These are phyloP conservation scores for Drosophila setifemur DNA, from an alignment of 1,140 invertebrate species.

Conservation along the genomic window DNA sequence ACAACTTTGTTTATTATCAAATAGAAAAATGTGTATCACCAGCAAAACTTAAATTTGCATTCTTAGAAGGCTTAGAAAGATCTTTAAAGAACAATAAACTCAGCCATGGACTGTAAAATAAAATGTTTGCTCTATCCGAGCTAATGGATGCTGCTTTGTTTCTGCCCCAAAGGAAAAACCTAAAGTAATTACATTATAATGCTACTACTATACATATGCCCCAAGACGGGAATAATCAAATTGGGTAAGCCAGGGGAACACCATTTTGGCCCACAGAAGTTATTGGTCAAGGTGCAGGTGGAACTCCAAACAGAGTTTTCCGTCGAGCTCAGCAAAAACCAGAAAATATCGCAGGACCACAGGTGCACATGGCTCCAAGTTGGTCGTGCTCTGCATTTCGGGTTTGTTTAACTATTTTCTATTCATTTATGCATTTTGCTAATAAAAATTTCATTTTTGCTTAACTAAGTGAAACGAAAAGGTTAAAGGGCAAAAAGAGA, in stretches of 20 bases:
- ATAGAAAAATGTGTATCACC: no score
- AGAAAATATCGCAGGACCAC: constrained; percentile 25
- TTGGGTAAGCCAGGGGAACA: constrained; percentile 23
- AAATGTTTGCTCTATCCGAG: no score
- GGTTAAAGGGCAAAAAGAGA: constrained; percentile 56
- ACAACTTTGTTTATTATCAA: no score
- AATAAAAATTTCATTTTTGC: constrained; percentile 80
- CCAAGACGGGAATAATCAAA: constrained; percentile 5
- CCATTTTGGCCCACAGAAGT: constrained; percentile 3
- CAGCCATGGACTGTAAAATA: no score
- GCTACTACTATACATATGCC: constrained; percentile 26
- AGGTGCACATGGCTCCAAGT: constrained; percentile 31
- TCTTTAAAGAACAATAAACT: no score
- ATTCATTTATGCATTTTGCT: constrained; percentile 80
- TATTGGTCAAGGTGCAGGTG: constrained; percentile 34
- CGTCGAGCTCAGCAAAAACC: constrained; percentile 45
- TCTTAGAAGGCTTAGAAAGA: no score
- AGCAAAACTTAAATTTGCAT: no score
- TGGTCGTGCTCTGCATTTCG: constrained; percentile 24
- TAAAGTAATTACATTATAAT: constrained; percentile 28
- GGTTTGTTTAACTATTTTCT: constrained; percentile 71
- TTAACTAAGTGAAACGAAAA: constrained; percentile 80
- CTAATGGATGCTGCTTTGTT: no score
- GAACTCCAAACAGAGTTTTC: constrained; percentile 48
- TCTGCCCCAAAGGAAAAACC: neutral